Evolutionary conservation across 2,113 vertebrate genomes (phyloP).

Genomic region (Pluvialis apricaria): DNA sequence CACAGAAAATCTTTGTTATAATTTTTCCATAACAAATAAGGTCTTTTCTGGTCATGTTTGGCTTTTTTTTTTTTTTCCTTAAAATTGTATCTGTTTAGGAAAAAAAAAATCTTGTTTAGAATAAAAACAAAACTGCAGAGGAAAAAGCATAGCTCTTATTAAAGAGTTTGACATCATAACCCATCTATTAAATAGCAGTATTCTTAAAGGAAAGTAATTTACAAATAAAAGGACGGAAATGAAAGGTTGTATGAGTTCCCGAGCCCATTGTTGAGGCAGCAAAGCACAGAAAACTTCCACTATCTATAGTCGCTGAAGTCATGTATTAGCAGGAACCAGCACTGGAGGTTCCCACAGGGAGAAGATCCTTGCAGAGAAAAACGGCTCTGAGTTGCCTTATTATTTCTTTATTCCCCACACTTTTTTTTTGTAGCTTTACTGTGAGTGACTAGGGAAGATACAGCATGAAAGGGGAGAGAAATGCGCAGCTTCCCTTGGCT

Average conservation of each 20-base stretch:
- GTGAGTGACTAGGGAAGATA: not conserved
- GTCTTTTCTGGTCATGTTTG: slow-evolving; percentile 63
- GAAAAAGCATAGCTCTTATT: slow-evolving; percentile 47
- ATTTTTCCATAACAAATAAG: slow-evolving; percentile 62
- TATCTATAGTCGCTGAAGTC: slow-evolving; percentile 5
- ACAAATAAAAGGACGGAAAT: slow-evolving; percentile 64
- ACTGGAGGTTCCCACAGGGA: slow-evolving; percentile 19
- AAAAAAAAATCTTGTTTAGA: slow-evolving; percentile 27
- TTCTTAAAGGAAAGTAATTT: slow-evolving; percentile 58
- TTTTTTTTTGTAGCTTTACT: not conserved
- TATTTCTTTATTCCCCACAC: not conserved
- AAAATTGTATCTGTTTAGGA: slow-evolving; percentile 41
- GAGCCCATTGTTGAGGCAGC: slow-evolving; percentile 40
- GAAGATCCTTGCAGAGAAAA: not conserved
- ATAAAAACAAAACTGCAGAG: slow-evolving; percentile 52
- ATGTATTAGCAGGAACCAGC: not conserved
- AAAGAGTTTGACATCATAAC: slow-evolving; percentile 55
- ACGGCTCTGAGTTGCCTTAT: rapidly evolving
- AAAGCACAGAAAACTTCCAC: slow-evolving; percentile 33
- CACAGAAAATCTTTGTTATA: slow-evolving; percentile 58
- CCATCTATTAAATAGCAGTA: slow-evolving; percentile 37
- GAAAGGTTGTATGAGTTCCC: slow-evolving; percentile 55
- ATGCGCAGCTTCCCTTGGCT: not conserved
- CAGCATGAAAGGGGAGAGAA: not conserved
- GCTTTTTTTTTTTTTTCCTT: not conserved